Evolutionary conservation across 2,888 invertebrate species (phyloP), one percentile per base, ranked within the genome.

Genomic region (Drosophila borealis): DNA sequence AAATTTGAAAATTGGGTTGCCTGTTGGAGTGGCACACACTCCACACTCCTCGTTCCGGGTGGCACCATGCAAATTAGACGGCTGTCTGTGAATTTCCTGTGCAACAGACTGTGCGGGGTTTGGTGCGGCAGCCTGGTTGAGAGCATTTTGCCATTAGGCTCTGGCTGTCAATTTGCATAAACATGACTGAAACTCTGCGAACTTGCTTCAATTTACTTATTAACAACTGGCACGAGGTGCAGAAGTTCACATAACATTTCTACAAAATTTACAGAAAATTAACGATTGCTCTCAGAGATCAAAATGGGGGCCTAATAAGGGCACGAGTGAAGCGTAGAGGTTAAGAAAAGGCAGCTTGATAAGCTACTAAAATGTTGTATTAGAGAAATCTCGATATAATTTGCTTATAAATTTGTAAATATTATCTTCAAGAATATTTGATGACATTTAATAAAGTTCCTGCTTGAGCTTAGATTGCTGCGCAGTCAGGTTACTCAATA

Each of bases 151-250:
- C 61, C 75, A 78, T 78, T 73, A 75, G 64, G 48, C 54, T 50
- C 42, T 51, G 64, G 37, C 64, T 78, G 68, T 65, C 63, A 75
- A 75, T 75, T 75, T 75, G 73, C 75, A 75, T 78, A 75, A 68
- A 68, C 68, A 77, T 64, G 36, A 48, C 68, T 68, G 41, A 55
- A 54, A 34, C 46, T n/a, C 36, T 56, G 54, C 29, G 42, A 77
- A 61, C 63, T 46, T 72, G 53, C 51, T 60, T 70, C 68, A 68
- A 75, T 77, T 77, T 77, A 57, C 63, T 63, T 72, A 67, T 67
- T 67, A 77, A 77, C 73, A 75, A 77, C 57, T 61, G 77, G 61
- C 72, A 72, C 51, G 42, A 13, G 36, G 13, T 29, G 54, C 41
- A 71, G 48, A 61, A 61, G 54, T 21, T 70, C 45, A 48, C 21